Evolutionary conservation across 2,113 vertebrate genomes (phyloP), one percentile per base, ranked within the genome.

Genomic region (Bothrops jararaca): DNA sequence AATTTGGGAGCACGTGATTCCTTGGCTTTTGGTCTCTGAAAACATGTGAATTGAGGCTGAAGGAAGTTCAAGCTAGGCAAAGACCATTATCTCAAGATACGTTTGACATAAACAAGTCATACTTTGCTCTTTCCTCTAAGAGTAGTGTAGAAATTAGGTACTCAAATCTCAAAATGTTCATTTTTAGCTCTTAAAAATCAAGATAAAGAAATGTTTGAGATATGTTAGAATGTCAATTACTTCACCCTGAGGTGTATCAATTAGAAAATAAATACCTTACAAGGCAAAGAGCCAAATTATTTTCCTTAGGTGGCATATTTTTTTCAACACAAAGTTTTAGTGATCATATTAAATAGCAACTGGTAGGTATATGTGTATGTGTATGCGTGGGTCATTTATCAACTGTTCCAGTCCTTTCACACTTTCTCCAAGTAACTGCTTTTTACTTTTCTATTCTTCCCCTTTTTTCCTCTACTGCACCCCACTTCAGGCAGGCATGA

Each of bases 401-500:
- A 53, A 3, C 22, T 50, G 20, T 39, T 64, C n/a, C 29, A 53
- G 26, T 4, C 57, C 85, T 85, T 85, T 54, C 60, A 89, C 80
- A 18, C 39, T 20, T 48, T 85, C 42, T 85, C 54, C 42, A 80
- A 42, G 18, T 85, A 89, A 60, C 52, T 24, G 1, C 11, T 34
- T 69, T 64, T 45, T 58, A 10, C 15, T n/a, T 86, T 23, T 39
- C 22, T 89, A 7, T 11, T 86, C 34, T 24, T 22, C 7, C 54
- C 10, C 54, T 1, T 23, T 69, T 24, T 24, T 86, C 45, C 22
- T 57, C 18, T 2, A 34, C 80, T 56, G 22, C 56, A 23, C 0
- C 0, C 89, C 34, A 45, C n/a, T 3, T 0, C 93, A 99, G 99
- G 96, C 99, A 0, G 99, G 99, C 11, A 99, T 99, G 99, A 99